Percentiles rank a stretch among this genome's conserved stretches.
These are phyloP conservation scores for Corythucha ciliata DNA, from an alignment of 2,888 invertebrate species.

Conservation along the genomic window DNA sequence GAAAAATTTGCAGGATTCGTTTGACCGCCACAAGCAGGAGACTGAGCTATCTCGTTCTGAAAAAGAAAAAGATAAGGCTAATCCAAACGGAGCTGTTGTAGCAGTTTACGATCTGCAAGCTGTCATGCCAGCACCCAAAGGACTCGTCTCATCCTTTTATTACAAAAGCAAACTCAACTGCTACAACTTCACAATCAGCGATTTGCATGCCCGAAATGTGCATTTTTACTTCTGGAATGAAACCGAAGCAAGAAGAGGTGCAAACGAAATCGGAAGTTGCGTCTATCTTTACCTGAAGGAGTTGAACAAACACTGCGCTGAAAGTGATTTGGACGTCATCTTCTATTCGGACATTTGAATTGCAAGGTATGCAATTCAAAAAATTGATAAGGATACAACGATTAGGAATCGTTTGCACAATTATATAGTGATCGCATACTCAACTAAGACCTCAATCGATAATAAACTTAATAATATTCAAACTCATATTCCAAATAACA, in stretches of 20 bases:
- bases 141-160: slow-evolving; percentile 3
- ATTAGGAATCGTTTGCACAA: no score
- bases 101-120: slow-evolving; percentile 3
- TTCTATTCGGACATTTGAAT: slow-evolving; percentile 32
- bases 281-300: slow-evolving; percentile 15
- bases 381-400: no score
- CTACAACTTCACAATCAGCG: slow-evolving; percentile 32
- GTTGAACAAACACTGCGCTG: background rate
- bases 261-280: slow-evolving; percentile 26
- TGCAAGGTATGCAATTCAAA: no score
- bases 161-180: slow-evolving; percentile 32
- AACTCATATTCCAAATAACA: no score
- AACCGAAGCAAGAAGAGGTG: slow-evolving; percentile 25
- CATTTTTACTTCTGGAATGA: slow-evolving; percentile 35
- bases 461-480: no score
- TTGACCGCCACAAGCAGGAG: slow-evolving; percentile 32
- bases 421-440: no score
- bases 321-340: slow-evolving; percentile 5
- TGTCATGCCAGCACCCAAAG: slow-evolving; percentile 5
- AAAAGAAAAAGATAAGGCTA: slow-evolving; percentile 26
- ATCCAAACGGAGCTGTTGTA: background rate
- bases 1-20: slow-evolving; percentile 30
- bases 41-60: slow-evolving; percentile 31
- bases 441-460: no score
- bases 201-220: slow-evolving; percentile 20